A percentile compares a stretch with the other conserved stretches of the same genome.
These are phyloP conservation scores for Corythoichthys haematopterus DNA, from an alignment of 2,113 vertebrate species.

Conservation along the genomic window DNA sequence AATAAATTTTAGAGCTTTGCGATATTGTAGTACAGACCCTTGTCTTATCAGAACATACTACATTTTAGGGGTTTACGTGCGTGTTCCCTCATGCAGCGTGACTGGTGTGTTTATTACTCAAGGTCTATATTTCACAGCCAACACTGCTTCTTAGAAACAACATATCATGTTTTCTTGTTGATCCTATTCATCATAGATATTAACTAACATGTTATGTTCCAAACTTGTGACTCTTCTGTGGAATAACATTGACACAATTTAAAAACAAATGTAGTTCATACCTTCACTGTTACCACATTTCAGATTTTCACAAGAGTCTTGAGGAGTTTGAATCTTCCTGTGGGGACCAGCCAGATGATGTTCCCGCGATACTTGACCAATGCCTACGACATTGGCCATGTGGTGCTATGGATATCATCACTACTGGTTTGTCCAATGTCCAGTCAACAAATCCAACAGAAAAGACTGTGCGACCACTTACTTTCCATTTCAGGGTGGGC, in stretches of 20 bases:
- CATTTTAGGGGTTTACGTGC: slow-evolving; percentile 21
- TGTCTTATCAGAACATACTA: neutral
- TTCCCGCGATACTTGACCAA: slow-evolving; percentile 88
- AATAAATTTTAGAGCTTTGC: no score
- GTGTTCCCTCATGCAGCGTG: slow-evolving; percentile 2
- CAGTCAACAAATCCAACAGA: neutral
- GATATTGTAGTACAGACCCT: no score
- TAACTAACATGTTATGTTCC: slow-evolving; percentile 8
- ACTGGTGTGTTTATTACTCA: slow-evolving; percentile 3
- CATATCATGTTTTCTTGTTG: slow-evolving; percentile 52
- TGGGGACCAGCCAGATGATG: slow-evolving; percentile 92
- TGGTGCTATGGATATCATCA: slow-evolving; percentile 93
- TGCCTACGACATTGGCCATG: slow-evolving; percentile 92
- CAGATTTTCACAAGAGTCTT: slow-evolving; percentile 96
- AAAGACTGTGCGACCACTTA: neutral
- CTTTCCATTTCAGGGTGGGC: slow-evolving; percentile 81
- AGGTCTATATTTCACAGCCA: slow-evolving; percentile 32
- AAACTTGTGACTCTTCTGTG: neutral
- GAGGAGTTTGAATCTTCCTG: slow-evolving; percentile 94
- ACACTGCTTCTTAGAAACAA: slow-evolving; percentile 35
- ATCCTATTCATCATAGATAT: slow-evolving; percentile 9
- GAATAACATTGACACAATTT: slow-evolving; percentile 1
- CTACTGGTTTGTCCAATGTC: slow-evolving; percentile 82
- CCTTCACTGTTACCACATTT: slow-evolving; percentile 12
- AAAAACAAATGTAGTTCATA: slow-evolving; percentile 3